These are phyloP conservation scores for Alcis repandata DNA, from an alignment of 2,888 invertebrate genomes.

Conservation along the genomic window DNA sequence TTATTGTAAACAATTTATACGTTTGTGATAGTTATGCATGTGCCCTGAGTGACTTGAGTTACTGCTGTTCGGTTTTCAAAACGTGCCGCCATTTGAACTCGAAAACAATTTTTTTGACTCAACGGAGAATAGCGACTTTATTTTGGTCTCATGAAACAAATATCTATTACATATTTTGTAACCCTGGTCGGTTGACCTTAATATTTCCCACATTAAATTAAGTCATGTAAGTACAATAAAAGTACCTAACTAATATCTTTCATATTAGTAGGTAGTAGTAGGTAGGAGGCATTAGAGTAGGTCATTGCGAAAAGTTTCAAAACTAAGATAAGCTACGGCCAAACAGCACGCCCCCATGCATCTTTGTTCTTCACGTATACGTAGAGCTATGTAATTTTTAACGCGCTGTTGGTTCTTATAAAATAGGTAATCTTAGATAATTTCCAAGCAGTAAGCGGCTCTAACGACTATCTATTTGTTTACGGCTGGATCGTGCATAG, in stretches of 20 bases:
- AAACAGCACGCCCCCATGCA: slow-evolving; percentile 55
- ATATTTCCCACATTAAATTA: no score
- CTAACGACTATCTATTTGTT: slow-evolving; percentile 26
- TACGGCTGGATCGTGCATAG: slow-evolving; percentile 19
- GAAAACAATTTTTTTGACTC: background rate
- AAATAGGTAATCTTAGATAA: slow-evolving; percentile 46
- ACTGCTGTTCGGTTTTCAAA: background rate
- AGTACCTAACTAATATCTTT: no score
- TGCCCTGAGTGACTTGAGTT: slow-evolving; percentile 1
- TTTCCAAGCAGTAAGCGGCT: slow-evolving; percentile 24
- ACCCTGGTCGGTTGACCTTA: no score
- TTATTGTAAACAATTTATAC: slow-evolving; percentile 1
- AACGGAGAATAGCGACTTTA: no score
- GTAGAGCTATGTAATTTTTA: slow-evolving; percentile 54
- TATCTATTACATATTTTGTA: no score
- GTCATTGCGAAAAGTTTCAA: slow-evolving; percentile 45
- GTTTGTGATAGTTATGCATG: background rate
- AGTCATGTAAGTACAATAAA: no score
- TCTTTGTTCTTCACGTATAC: slow-evolving; percentile 38
- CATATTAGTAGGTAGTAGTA: no score
- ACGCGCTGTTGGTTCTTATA: slow-evolving; percentile 57
- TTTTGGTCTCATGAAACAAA: no score
- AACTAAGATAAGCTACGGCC: slow-evolving; percentile 42
- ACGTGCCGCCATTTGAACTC: background rate
- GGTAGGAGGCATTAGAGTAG: slow-evolving; percentile 21